Conservation (phyloP, 2,888 invertebrate species). For the Glyphotaelius pellucidus region DNA sequence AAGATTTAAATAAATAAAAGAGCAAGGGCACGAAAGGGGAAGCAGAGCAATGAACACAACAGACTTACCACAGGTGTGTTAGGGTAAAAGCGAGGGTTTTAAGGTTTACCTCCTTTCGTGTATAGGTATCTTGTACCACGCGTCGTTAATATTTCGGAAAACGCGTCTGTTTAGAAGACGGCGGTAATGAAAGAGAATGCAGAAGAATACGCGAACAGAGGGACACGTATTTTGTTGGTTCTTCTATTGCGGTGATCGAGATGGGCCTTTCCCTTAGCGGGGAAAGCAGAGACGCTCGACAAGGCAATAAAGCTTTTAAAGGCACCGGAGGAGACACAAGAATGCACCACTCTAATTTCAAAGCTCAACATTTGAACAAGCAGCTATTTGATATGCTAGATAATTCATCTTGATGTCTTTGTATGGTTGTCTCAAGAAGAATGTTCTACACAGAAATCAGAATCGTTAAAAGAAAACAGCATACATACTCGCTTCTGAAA, state of each 20-base stretch:
- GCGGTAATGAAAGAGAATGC: background rate
- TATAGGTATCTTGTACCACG: background rate
- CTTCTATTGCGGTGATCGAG: background rate
- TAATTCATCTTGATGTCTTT: background rate
- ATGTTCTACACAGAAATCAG: background rate
- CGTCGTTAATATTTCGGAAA: constrained; percentile 30
- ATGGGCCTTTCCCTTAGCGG: background rate
- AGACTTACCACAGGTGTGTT: constrained; percentile 11
- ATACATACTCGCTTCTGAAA: too few species aligned
- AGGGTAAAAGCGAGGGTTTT: background rate
- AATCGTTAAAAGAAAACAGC: background rate
- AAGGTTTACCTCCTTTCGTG: background rate
- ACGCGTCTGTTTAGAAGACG: background rate
- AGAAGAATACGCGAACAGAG: background rate
- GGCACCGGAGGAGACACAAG: background rate
- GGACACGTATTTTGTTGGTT: background rate
- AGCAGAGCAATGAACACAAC: constrained; percentile 20
- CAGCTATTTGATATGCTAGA: background rate
- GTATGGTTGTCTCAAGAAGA: background rate
- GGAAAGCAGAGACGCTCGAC: background rate
- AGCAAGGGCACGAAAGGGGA: background rate
- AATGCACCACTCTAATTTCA: background rate
- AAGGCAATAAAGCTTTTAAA: background rate
- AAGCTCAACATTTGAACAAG: background rate
- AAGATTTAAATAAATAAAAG: constrained; percentile 29